A percentile compares a stretch with the other conserved stretches of the same genome.
Evolutionary conservation across 2,888 invertebrate genomes (phyloP).

Genomic region (Blastobasis lacticolella): DNA sequence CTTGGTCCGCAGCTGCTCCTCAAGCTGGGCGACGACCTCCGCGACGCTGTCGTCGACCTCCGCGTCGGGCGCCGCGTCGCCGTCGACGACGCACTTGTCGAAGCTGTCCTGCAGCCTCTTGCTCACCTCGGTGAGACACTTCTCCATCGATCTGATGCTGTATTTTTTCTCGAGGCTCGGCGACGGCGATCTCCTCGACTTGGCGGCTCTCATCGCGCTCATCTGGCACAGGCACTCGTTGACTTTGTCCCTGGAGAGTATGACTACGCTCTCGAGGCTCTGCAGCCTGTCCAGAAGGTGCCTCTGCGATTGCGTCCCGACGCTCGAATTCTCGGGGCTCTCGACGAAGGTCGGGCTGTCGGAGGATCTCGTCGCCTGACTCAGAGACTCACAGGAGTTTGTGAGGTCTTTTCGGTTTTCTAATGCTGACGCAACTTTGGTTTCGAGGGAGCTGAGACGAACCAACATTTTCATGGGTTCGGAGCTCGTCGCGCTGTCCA

Average conservation of each 20-base stretch:
- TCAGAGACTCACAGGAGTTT: conserved; percentile 75
- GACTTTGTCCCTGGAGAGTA: conserved; percentile 78
- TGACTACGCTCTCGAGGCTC: conserved; percentile 76
- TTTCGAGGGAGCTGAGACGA: conserved; percentile 83
- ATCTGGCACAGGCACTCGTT: conserved; percentile 80
- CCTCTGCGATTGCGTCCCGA: conserved; percentile 65
- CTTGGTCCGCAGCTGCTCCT: conserved; percentile 80
- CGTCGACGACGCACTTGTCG: conserved; percentile 73
- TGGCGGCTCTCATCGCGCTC: conserved; percentile 75
- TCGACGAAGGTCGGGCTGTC: conserved; percentile 48
- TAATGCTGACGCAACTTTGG: conserved; percentile 80
- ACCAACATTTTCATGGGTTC: conserved; percentile 88
- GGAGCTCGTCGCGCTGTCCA: conserved; percentile 84
- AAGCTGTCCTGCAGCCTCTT: conserved; percentile 76
- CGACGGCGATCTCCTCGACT: conserved; percentile 77
- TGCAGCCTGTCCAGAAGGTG: conserved; percentile 75
- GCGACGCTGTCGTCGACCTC: conserved; percentile 69
- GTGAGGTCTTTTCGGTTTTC: conserved; percentile 58
- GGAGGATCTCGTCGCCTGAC: conserved; percentile 50
- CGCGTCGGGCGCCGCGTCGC: conserved; percentile 40
- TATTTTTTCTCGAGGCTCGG: conserved; percentile 79
- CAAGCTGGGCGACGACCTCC: conserved; percentile 76
- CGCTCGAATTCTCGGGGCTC: conserved; percentile 40
- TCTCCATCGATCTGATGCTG: conserved; percentile 77
- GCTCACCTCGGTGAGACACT: conserved; percentile 76